Evolutionary conservation across 2,888 invertebrate species (phyloP).

Genomic region (Strigamia maritima): DNA sequence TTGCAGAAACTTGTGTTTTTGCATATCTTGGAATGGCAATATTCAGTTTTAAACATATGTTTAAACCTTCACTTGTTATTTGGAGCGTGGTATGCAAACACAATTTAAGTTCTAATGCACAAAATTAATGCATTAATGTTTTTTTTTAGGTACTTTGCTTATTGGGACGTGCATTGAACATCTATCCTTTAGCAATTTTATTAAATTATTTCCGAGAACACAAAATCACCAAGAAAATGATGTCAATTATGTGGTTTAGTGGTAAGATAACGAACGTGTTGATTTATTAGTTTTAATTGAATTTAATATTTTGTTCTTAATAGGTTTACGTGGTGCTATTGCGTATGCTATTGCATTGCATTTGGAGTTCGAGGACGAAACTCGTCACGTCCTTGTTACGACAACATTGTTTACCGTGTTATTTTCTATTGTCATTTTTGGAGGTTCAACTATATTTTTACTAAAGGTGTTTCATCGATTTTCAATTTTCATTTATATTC

Average conservation of each 20-base stretch:
- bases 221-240: constrained; percentile 96
- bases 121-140: no score
- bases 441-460: constrained; percentile 96
- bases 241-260: constrained; percentile 99
- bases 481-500: neutral
- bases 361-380: constrained; percentile 89
- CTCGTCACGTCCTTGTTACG: constrained; percentile 92
- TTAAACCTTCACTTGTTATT: constrained; percentile 78
- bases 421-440: constrained; percentile 90
- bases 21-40: constrained; percentile 93
- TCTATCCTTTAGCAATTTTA: constrained; percentile 88
- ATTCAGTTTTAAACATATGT: constrained; percentile 89
- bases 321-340: constrained; percentile 89
- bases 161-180: constrained; percentile 91
- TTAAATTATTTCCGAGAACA: constrained; percentile 96
- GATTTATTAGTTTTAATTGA: neutral
- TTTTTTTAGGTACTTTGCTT: constrained; percentile 67
- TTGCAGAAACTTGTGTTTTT: constrained; percentile 97
- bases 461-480: constrained; percentile 62
- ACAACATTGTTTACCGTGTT: constrained; percentile 96
- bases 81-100: constrained; percentile 75
- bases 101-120: no score
- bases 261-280: constrained; percentile 56
- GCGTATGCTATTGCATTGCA: constrained; percentile 96
- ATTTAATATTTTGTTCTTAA: neutral